These are phyloP conservation scores for Lymantria monacha DNA, from an alignment of 2,888 invertebrate species.

Conservation along the genomic window DNA sequence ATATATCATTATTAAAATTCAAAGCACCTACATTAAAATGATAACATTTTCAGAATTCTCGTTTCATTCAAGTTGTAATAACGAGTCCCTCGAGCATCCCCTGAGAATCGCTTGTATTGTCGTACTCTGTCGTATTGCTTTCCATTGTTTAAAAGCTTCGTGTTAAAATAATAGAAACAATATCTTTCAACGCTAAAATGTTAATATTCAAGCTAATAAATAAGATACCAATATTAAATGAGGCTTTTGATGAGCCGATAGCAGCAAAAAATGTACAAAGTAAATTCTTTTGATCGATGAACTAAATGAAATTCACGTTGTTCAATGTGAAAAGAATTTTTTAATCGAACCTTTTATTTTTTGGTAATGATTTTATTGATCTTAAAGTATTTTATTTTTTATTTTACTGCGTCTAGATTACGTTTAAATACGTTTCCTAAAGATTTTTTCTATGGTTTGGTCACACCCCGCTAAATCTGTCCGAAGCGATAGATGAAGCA, in stretches of 20 bases:
- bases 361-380: neutral
- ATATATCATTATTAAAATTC: conserved; percentile 4
- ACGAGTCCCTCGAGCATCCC: conserved; percentile 52
- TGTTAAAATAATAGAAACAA: neutral
- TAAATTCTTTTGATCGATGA: neutral
- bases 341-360: neutral
- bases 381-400: no score
- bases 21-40: conserved; percentile 9
- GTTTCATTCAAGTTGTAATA: conserved; percentile 62
- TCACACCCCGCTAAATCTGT: no score
- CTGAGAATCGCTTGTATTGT: conserved; percentile 55
- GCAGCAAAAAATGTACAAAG: neutral
- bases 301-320: neutral
- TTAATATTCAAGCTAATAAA: neutral
- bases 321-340: neutral
- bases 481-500: no score
- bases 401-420: no score
- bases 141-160: conserved; percentile 48
- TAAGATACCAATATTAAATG: neutral
- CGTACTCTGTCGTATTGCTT: conserved; percentile 62
- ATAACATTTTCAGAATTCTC: conserved; percentile 15
- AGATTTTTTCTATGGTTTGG: no score
- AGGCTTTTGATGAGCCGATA: neutral
- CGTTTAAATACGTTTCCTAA: no score
- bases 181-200: neutral